Conservation (phyloP, 2,113 vertebrate genomes). For the Microtus richardsoni region DNA sequence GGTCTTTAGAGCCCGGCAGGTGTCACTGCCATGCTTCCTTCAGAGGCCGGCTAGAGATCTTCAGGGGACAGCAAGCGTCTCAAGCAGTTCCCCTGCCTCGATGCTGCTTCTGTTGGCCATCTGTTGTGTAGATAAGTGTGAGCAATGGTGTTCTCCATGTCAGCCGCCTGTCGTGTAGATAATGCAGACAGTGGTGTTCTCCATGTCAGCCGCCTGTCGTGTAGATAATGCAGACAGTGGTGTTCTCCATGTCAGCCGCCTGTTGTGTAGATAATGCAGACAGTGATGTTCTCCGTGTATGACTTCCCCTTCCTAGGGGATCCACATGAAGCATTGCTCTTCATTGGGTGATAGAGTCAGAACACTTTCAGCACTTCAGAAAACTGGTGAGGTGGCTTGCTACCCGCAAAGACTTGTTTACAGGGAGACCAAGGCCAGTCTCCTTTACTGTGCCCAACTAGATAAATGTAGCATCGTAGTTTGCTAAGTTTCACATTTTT, state of each 20-base stretch:
- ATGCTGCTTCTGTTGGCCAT: neutral
- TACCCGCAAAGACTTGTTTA: conserved; percentile 24
- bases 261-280: neutral
- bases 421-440: neutral
- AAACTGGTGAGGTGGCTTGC: conserved; percentile 32
- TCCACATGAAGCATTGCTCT: conserved; percentile 3
- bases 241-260: neutral
- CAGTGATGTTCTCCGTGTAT: conserved; percentile 32
- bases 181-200: neutral
- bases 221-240: conserved; percentile 32
- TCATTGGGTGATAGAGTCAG: conserved; percentile 51
- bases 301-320: conserved; percentile 26
- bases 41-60: neutral
- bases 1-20: conserved; percentile 9
- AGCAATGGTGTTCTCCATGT: conserved; percentile 21
- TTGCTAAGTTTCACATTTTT: conserved; percentile 28
- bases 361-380: conserved; percentile 13
- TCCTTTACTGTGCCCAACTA: conserved; percentile 12
- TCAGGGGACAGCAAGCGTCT: conserved; percentile 8
- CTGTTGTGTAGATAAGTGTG: neutral
- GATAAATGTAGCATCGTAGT: neutral
- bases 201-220: neutral
- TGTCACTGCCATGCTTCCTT: neutral
- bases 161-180: neutral
- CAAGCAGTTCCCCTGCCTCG: neutral